Evolutionary conservation across 1,140 invertebrate species (phyloP), one percentile per base, ranked within the genome.

Genomic region (Episyrphus balteatus): DNA sequence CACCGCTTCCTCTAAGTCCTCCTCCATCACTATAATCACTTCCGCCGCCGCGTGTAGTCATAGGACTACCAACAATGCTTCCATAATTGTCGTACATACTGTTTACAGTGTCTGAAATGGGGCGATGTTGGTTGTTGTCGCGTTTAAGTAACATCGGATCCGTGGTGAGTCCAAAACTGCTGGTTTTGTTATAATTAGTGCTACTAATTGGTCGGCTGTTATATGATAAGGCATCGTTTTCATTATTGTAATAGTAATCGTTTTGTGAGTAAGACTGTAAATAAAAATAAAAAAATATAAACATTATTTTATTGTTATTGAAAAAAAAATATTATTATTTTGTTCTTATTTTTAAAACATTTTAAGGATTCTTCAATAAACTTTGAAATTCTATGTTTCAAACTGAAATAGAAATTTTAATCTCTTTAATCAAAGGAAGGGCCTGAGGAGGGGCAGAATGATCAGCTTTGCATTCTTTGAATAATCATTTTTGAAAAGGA

Each of bases 181-280:
- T 55, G 68, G 66, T 66, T 73, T 58, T 70, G 71, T 52, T 75
- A 70, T 61, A 55, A 47, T 78, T 80, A 61, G 74, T 75, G 54
- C 57, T 63, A 48, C 75, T 74, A 57, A 78, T 75, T 54, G 90
- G 89, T 70, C 88, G 76, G 70, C 88, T 92, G 70, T 92, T 92
- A 68, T 92, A 92, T 64, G 84, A 92, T 50, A 95, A 75, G 53
- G 88, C 88, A 70, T 92, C 88, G 54, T 82, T 82, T 61, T 81
- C 77, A 43, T 68, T 66, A 51, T 69, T 68, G 48, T 69, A 69
- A 48, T 58, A 61, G 50, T 73, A 73, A 48, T 67, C 68, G 33
- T 70, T 67, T 43, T 59, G 64, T 46, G 66, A 68, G 54, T 69
- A 66, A 46, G 64, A 55, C 70, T 72, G 51, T n/a, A 43, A 42